A percentile compares a stretch with the other conserved stretches of the same genome.
Conservation (phyloP, 2,797 vertebrate species). For the Platyrinchus mystaceus region DNA sequence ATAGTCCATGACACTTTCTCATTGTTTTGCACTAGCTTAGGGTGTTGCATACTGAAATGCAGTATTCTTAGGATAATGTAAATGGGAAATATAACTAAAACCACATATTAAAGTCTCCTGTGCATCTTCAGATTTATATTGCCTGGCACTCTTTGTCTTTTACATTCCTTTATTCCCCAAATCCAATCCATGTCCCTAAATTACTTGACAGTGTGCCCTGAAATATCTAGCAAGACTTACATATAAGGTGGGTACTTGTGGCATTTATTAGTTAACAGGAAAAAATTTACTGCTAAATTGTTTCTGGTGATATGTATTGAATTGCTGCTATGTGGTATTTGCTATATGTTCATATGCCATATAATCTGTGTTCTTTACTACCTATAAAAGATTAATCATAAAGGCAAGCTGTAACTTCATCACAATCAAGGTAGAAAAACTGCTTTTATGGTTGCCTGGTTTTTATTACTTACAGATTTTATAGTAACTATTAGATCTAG, state of each 20-base stretch:
- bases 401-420: conserved; percentile 61
- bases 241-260: not conserved
- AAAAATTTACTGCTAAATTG: conserved; percentile 29
- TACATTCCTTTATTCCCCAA: not conserved
- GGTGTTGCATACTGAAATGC: not conserved
- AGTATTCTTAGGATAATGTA: not conserved
- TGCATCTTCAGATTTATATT: not conserved
- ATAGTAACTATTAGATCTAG: conserved; percentile 69
- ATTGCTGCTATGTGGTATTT: not conserved
- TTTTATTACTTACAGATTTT: conserved; percentile 73
- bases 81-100: not conserved
- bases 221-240: not conserved
- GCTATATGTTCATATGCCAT: not conserved
- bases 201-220: not conserved
- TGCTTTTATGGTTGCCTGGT: conserved; percentile 64
- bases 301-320: conserved; percentile 17
- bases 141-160: not conserved
- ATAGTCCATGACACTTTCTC: not conserved
- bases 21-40: not conserved
- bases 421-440: conserved; percentile 61
- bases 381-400: conserved; percentile 65
- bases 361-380: conserved; percentile 54
- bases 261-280: conserved; percentile 11
- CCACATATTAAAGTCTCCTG: not conserved
- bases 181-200: not conserved